Conservation (phyloP, 2,797 vertebrate species). For the Takifugu ocellatus region DNA sequence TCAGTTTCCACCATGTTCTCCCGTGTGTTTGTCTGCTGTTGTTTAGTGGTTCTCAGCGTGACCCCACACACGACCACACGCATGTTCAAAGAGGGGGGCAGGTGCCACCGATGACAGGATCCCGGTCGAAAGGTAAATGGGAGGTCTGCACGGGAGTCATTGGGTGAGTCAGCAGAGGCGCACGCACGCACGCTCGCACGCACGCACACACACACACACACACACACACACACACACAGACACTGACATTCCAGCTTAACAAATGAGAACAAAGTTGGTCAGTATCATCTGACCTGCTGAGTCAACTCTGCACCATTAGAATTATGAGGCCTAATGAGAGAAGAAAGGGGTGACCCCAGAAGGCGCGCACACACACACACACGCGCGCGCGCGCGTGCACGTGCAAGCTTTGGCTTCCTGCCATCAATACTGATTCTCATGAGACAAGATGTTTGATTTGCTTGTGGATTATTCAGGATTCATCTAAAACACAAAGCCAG, state of each 20-base stretch:
- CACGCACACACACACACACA: conserved; percentile 17
- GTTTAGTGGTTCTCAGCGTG: conserved; percentile 11
- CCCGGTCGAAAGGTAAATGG: conserved; percentile 1
- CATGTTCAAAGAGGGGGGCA: conserved; percentile 25
- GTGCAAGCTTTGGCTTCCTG: neutral
- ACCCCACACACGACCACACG: conserved; percentile 15
- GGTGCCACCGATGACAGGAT: conserved; percentile 14
- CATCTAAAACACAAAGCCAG: neutral
- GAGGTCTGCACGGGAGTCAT: conserved; percentile 28
- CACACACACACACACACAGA: conserved; percentile 4
- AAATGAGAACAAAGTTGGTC: conserved; percentile 3
- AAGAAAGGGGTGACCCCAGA: conserved; percentile 10
- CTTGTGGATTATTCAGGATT: neutral
- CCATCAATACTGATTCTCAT: conserved; percentile 2
- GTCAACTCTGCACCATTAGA: conserved; percentile 46
- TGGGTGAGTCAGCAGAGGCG: conserved; percentile 42
- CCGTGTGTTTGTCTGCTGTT: conserved; percentile 8
- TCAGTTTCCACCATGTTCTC: neutral
- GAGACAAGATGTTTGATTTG: neutral
- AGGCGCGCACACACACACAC: conserved; percentile 26
- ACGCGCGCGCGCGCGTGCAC: conserved; percentile 2
- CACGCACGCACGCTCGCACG: neutral
- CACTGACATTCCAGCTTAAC: conserved; percentile 14
- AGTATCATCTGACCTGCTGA: conserved; percentile 47
- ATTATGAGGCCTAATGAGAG: conserved; percentile 22